Evolutionary conservation across 2,113 vertebrate species (phyloP), one percentile per base, ranked within the genome.

Genomic region (Cochlearius cochlearius): DNA sequence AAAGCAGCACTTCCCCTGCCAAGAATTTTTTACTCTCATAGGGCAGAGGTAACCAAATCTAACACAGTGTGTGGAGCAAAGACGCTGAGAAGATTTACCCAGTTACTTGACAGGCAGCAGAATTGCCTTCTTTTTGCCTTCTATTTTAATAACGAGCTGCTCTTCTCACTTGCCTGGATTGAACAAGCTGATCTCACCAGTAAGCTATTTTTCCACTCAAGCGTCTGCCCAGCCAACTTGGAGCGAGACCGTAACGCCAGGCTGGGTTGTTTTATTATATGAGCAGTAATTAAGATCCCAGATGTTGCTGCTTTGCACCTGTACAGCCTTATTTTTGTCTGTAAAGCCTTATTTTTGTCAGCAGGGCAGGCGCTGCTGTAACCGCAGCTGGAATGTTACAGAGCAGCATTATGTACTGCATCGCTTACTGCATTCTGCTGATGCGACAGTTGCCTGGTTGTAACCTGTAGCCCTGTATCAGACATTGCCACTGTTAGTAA

Each of bases 141-240:
- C 78, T 90, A 76, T 90, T 96, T 94, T 85, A 91, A 79, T 45
- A 92, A 50, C 0, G 0, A 63, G 49, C 2, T 39, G 7, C 32
- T 71, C 74, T 85, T 82, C 93, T 90, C 58, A 30, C 69, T 87
- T 93, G 58, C 55, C 56, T 52, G 39, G 38, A 22, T 58, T 62
- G 52, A 77, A 71, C 60, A 81, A 56, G 52, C 89, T 96, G 90
- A 93, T 79, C 71, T 93, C 89, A 96, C 84, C 53, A 69, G 29
- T 43, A 55, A 92, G 67, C 74, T 87, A 87, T 96, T 86, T 91
- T 92, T 94, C 92, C 85, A 75, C 85, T 82, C 43, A 19, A 52
- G 71, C 66, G 43, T 86, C 92, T 93, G 88, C 72, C 63, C 80
- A 92, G 84, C 22, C 60, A 81, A 39, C 50, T 67, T 43, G 76